phyloP scores from a whole-genome alignment of 2,797 vertebrate genomes.

The Mus spretus region DNA sequence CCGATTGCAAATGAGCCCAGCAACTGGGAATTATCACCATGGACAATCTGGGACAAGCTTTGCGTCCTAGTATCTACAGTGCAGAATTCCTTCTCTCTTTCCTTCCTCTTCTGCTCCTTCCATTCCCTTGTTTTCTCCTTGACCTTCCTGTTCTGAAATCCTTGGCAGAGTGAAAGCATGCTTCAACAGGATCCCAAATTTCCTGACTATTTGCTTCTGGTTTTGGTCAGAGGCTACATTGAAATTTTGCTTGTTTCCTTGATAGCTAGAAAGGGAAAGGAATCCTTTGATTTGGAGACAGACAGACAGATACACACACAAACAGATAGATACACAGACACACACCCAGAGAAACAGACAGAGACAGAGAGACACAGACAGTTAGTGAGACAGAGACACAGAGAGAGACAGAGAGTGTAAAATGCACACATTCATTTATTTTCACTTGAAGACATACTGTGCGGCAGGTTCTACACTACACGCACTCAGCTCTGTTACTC shows the following conservation, averaged over 20 bases:
- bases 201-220: background rate
- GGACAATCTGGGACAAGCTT: background rate
- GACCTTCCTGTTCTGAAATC: background rate
- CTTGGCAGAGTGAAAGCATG: background rate
- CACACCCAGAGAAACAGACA: background rate
- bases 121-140: background rate
- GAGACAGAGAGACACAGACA: background rate
- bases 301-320: background rate
- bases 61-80: background rate
- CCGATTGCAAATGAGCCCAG: background rate
- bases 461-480: rapidly evolving
- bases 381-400: background rate
- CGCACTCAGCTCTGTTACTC: background rate
- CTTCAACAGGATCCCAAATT: background rate
- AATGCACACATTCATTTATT: background rate
- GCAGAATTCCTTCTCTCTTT: background rate
- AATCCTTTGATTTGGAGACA: background rate
- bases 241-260: background rate
- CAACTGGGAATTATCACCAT: background rate
- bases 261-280: background rate
- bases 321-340: background rate
- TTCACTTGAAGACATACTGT: background rate
- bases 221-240: background rate
- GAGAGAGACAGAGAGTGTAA: background rate
- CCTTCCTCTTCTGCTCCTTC: background rate